Percentiles rank a stretch among this genome's conserved stretches.
These are phyloP conservation scores for Pogonomyrmex barbatus DNA, from an alignment of 1,140 invertebrate species.

Conservation along the genomic window DNA sequence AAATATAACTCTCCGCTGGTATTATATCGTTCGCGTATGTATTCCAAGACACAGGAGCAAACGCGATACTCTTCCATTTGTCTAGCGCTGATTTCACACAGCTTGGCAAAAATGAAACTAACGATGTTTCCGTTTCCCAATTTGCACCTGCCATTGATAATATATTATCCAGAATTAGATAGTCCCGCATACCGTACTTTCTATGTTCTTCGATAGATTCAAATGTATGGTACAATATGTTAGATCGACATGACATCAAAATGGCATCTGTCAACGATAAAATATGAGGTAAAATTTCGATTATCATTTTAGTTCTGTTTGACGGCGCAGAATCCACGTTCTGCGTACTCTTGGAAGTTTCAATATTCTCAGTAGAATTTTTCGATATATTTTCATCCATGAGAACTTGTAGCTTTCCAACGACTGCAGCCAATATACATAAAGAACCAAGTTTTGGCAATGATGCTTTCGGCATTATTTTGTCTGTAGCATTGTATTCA, in stretches of 20 bases:
- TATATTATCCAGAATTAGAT: conserved; percentile 87
- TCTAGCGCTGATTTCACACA: conserved; percentile 88
- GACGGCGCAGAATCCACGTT: conserved; percentile 77
- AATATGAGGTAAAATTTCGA: conserved; percentile 89
- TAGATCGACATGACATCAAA: conserved; percentile 85
- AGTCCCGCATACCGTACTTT: conserved; percentile 86
- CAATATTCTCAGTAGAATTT: conserved; percentile 78
- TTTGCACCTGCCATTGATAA: conserved; percentile 88
- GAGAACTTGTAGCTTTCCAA: conserved; percentile 90
- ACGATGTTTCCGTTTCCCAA: conserved; percentile 86
- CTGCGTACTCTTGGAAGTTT: conserved; percentile 77
- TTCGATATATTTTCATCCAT: conserved; percentile 86
- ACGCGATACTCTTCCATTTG: conserved; percentile 88
- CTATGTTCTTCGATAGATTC: conserved; percentile 85
- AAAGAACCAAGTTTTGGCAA: conserved; percentile 90
- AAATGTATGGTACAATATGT: conserved; percentile 87
- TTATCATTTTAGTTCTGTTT: conserved; percentile 82
- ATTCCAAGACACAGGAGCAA: conserved; percentile 87
- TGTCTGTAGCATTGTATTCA: conserved; percentile 82
- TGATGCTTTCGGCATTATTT: conserved; percentile 85
- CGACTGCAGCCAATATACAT: conserved; percentile 89
- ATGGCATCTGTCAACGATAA: conserved; percentile 88
- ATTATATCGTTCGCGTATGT: conserved; percentile 92
- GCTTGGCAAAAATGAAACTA: conserved; percentile 87
- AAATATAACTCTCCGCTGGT: conserved; percentile 93